A percentile compares a stretch with the other conserved stretches of the same genome.
phyloP scores from a whole-genome alignment of 1,140 invertebrate species.

The Dinothrombium tinctorium region DNA sequence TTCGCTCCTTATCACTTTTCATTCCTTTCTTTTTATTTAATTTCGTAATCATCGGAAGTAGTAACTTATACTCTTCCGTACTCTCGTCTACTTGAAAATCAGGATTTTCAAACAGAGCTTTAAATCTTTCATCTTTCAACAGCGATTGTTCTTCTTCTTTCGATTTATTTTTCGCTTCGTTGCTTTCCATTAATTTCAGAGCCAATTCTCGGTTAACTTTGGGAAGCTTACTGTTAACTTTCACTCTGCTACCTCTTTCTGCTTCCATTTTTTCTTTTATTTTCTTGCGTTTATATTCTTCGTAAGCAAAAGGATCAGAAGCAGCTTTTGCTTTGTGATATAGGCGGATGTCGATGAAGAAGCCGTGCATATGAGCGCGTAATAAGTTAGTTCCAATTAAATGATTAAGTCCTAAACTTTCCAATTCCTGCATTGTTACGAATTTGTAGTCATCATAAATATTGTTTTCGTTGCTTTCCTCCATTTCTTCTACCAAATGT shows the following conservation, averaged over 20 bases:
- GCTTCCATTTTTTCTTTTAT: slow-evolving; percentile 68
- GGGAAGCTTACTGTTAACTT: slow-evolving; percentile 30
- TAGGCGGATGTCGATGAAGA: slow-evolving; percentile 77
- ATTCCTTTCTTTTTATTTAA: too few relatives aligned
- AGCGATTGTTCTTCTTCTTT: slow-evolving; percentile 27
- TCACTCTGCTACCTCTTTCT: slow-evolving; percentile 46
- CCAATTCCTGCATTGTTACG: slow-evolving; percentile 69
- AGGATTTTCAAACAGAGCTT: slow-evolving; percentile 65
- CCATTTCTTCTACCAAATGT: slow-evolving; percentile 86
- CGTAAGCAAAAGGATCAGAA: slow-evolving; percentile 76
- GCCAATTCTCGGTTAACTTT: slow-evolving; percentile 42
- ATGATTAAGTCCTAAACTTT: slow-evolving; percentile 66
- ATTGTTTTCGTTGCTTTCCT: slow-evolving; percentile 36
- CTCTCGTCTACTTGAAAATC: slow-evolving; percentile 77
- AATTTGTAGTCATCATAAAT: slow-evolving; percentile 99
- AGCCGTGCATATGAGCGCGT: slow-evolving; percentile 94
- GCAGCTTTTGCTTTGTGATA: slow-evolving; percentile 78
- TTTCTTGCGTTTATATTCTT: slow-evolving; percentile 72
- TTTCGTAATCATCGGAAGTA: neutral
- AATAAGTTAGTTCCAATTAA: slow-evolving; percentile 67
- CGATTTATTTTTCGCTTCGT: slow-evolving; percentile 27
- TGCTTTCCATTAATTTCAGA: slow-evolving; percentile 45
- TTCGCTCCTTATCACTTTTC: too few relatives aligned
- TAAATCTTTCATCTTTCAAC: slow-evolving; percentile 65
- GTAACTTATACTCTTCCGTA: slow-evolving; percentile 16